Base-by-base conservation (phyloP, 2,888 invertebrate genomes). In the Cheilosia grossa region DNA sequence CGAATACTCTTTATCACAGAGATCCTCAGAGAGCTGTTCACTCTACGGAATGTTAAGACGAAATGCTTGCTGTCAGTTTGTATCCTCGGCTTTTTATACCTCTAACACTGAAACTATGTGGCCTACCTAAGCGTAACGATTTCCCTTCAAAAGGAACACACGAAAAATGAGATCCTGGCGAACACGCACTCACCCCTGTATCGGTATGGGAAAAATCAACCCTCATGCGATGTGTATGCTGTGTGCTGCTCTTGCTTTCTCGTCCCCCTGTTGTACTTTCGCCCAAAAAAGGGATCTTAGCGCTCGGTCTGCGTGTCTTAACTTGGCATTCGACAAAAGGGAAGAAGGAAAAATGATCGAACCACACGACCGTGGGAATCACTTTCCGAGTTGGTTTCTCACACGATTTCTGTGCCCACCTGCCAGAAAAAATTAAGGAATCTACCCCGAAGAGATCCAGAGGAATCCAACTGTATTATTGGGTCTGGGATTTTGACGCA, bases 361-460 rank as follows among this genome's bases (percentile, higher is more conserved):
- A 82, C 72, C 67, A 67, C 79, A 79, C 63, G 74, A 91, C 89
- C 91, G 91, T 92, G 91, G 91, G 91, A 92, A 92, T 90, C 89
- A 89, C 90, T 91, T 90, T 91, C 90, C 87, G 89, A 88, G 88
- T 89, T 89, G 88, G 90, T 90, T 92, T 92, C 91, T 92, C 92
- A 92, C 91, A 91, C 91, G 87, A 87, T 88, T 87, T 87, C 87
- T 88, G 33, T 79, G 89, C 90, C 90, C 91, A 91, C 92, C 91
- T 91, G 92, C 91, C 89, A 89, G 77, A 74, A 77, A 81, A 83
- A 69, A 61, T 30, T 30, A 75, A 85, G 70, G 59, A 85, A 75
- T 85, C 83, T 59, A 80, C 79, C 83, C 79, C 49, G 47, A 80
- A 70, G 53, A 80, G 63, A 75, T 70, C 66, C 33, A 80, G 53